A percentile compares a stretch with the other conserved stretches of the same genome.
Evolutionary conservation across 1,140 invertebrate species (phyloP).

Genomic region (Aradophagus sp.): DNA sequence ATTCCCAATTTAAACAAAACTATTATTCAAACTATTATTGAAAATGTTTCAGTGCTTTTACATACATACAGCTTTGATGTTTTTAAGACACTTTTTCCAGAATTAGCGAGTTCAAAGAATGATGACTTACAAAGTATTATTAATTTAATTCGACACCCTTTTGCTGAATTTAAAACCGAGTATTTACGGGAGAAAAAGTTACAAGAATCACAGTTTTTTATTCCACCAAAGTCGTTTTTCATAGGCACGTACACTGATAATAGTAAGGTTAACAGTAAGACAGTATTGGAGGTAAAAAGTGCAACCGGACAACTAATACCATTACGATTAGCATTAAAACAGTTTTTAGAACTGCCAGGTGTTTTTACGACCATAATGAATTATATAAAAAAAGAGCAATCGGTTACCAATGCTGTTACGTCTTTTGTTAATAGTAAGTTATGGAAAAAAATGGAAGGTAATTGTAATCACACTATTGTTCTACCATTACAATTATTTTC

Average conservation of each 20-base stretch:
- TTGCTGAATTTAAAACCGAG: constrained; percentile 1
- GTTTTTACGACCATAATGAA: constrained; percentile 6
- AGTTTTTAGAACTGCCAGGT: constrained; percentile 16
- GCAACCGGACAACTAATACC: constrained; percentile 6
- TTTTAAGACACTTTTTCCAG: constrained; percentile 3
- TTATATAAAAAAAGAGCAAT: constrained; percentile 9
- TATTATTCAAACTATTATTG: constrained; percentile 15
- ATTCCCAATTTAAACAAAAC: constrained; percentile 15
- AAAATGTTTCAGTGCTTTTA: constrained; percentile 17
- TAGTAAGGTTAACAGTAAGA: neutral
- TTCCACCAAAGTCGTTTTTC: constrained; percentile 2
- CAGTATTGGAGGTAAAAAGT: constrained; percentile 10
- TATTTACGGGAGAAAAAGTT: constrained; percentile 22
- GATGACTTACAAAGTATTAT: neutral
- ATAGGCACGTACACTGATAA: constrained; percentile 9
- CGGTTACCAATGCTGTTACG: constrained; percentile 1
- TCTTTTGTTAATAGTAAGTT: constrained; percentile 23
- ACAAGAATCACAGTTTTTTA: constrained; percentile 9
- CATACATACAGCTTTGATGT: constrained; percentile 4
- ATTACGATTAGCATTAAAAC: constrained; percentile 10
- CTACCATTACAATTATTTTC: constrained; percentile 60
- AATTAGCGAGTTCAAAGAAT: neutral
- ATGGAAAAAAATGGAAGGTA: constrained; percentile 52
- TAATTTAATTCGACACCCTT: constrained; percentile 5
- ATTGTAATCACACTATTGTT: constrained; percentile 52